A percentile compares a stretch with the other conserved stretches of the same genome.
Evolutionary conservation across 2,888 invertebrate species (phyloP).

Genomic region (Euspilapteryx auroguttella): DNA sequence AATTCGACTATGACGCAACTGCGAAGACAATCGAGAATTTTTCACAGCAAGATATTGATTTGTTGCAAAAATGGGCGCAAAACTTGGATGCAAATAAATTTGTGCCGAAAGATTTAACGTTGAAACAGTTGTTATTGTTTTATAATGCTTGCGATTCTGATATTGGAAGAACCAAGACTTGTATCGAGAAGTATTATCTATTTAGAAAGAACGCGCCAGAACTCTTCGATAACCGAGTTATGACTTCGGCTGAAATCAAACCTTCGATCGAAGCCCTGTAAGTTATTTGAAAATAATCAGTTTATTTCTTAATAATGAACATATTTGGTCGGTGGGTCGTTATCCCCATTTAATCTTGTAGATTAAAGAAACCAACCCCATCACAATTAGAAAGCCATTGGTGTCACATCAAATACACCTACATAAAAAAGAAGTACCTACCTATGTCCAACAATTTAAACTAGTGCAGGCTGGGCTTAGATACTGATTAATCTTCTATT

Average conservation of each 20-base stretch:
- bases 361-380: too few relatives aligned
- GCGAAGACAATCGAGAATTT: conserved; percentile 45
- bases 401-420: too few relatives aligned
- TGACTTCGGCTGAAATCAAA: conserved; percentile 50
- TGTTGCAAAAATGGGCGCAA: conserved; percentile 43
- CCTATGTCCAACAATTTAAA: too few relatives aligned
- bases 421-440: too few relatives aligned
- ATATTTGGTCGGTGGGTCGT: too few relatives aligned
- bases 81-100: conserved; percentile 46
- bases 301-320: too few relatives aligned
- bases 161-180: conserved; percentile 60
- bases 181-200: conserved; percentile 65
- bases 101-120: conserved; percentile 50
- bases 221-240: conserved; percentile 62
- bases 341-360: too few relatives aligned
- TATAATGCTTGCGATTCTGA: conserved; percentile 67
- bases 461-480: too few relatives aligned
- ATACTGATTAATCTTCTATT: too few relatives aligned
- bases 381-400: too few relatives aligned
- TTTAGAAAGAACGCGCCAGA: conserved; percentile 63
- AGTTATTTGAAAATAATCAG: conserved; percentile 30
- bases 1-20: conserved; percentile 39
- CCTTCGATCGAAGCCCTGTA: conserved; percentile 50
- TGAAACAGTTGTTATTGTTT: conserved; percentile 67
- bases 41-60: conserved; percentile 46